Evolutionary conservation across 2,888 invertebrate genomes (phyloP).

Genomic region (Brenthis daphne): DNA sequence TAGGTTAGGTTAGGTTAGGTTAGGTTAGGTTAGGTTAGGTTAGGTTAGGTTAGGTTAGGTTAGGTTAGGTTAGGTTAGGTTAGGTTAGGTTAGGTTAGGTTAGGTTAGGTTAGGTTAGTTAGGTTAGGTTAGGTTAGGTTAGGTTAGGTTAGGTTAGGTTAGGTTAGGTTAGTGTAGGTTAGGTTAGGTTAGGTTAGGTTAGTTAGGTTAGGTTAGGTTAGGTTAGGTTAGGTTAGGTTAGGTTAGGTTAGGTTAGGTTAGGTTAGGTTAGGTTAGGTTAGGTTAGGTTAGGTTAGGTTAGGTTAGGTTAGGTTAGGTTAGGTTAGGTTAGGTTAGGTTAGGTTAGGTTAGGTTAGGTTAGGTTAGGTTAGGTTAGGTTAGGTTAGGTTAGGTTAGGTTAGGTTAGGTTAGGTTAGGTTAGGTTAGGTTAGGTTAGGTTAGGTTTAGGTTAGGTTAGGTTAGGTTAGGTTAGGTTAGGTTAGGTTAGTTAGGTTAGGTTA

Average conservation of each 20-base stretch:
- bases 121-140: conserved; percentile 33
- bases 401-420: conserved; percentile 23
- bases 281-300: conserved; percentile 9
- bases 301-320: conserved; percentile 23
- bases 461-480: conserved; percentile 17
- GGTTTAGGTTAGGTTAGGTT: conserved; percentile 21
- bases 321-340: conserved; percentile 18
- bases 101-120: conserved; percentile 36
- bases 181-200: conserved; percentile 27
- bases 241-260: too few relatives aligned
- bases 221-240: conserved; percentile 29
- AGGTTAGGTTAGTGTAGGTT: too few relatives aligned
- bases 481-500: conserved; percentile 20
- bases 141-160: conserved; percentile 31
- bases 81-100: conserved; percentile 36
- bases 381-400: conserved; percentile 23
- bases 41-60: conserved; percentile 34
- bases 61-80: conserved; percentile 32
- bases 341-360: conserved; percentile 23
- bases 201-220: conserved; percentile 29
- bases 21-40: conserved; percentile 16
- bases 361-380: too few relatives aligned
- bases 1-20: conserved; percentile 17
- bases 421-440: conserved; percentile 22
- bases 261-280: conserved; percentile 20